These are phyloP conservation scores for Lacerta agilis DNA, from an alignment of 2,797 vertebrate genomes.

Conservation along the genomic window DNA sequence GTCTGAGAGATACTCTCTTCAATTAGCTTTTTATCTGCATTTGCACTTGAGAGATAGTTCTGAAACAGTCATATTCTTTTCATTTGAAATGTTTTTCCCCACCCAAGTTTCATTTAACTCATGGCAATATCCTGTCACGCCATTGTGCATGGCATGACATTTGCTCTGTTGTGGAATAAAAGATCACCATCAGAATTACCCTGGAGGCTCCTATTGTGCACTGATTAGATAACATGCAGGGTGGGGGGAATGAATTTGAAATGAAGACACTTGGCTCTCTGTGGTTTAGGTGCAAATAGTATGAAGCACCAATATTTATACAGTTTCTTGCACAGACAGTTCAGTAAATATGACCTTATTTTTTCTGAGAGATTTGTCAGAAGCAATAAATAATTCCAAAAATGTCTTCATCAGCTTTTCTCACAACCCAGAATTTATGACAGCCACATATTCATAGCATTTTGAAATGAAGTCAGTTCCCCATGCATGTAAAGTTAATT, in stretches of 20 bases:
- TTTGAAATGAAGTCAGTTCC: background rate
- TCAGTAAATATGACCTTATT: background rate
- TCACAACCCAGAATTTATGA: accelerated
- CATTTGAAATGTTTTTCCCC: background rate
- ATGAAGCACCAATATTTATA: slow-evolving; percentile 13
- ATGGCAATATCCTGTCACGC: background rate
- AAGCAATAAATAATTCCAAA: background rate
- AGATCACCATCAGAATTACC: slow-evolving; percentile 24
- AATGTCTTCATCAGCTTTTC: background rate
- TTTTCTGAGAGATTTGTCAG: background rate
- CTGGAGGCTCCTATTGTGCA: slow-evolving; percentile 29
- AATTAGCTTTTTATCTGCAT: accelerated
- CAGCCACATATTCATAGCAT: background rate
- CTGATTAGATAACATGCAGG: slow-evolving; percentile 37
- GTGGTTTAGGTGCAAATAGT: background rate
- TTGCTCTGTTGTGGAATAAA: slow-evolving; percentile 34
- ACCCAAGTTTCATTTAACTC: background rate
- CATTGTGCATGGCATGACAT: background rate
- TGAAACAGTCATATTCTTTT: accelerated
- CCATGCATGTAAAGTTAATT: background rate
- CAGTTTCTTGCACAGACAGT: background rate
- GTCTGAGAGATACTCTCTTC: background rate
- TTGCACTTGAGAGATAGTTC: slow-evolving; percentile 7
- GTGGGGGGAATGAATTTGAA: background rate
- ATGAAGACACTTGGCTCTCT: slow-evolving; percentile 4